These are phyloP conservation scores for Drosophila bocki DNA, from an alignment of 1,140 invertebrate genomes.

Conservation along the genomic window DNA sequence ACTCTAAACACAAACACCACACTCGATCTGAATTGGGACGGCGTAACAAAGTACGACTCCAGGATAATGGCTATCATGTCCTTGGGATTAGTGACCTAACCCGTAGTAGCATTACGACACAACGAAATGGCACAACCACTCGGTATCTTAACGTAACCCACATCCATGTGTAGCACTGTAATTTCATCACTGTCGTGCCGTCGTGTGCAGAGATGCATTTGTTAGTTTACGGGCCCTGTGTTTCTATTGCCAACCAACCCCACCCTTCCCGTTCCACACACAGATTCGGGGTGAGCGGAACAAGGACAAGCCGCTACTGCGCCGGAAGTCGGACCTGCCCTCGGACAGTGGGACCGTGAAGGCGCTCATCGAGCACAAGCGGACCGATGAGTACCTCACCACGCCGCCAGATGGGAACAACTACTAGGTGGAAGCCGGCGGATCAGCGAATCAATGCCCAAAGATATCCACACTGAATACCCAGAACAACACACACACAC, in stretches of 20 bases:
- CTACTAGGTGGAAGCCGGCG: conserved; percentile 44
- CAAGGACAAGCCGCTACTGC: conserved; percentile 93
- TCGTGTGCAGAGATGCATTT: conserved; percentile 15
- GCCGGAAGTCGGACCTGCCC: conserved; percentile 97
- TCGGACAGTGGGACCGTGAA: conserved; percentile 95
- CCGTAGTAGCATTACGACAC: conserved; percentile 1
- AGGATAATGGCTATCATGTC: conserved; percentile 8
- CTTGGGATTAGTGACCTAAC: conserved; percentile 10
- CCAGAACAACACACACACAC: background rate
- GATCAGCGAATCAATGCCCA: conserved; percentile 1
- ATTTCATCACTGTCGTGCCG: conserved; percentile 11
- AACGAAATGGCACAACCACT: conserved; percentile 6
- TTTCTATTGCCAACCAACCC: conserved; percentile 56
- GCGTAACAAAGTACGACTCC: conserved; percentile 1
- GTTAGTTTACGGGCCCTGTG: conserved; percentile 24
- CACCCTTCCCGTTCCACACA: conserved; percentile 54
- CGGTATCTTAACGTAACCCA: conserved; percentile 24
- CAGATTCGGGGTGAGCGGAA: conserved; percentile 86
- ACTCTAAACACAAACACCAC: background rate
- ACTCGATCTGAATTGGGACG: conserved; percentile 2
- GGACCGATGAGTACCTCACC: conserved; percentile 93
- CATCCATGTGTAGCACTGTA: conserved; percentile 20
- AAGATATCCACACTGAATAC: conserved; percentile 6
- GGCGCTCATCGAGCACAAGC: conserved; percentile 95
- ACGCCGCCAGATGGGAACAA: conserved; percentile 89